Evolutionary conservation across 1,140 invertebrate genomes (phyloP), one percentile per base, ranked within the genome.

Genomic region (Drosophila nigromelanica): DNA sequence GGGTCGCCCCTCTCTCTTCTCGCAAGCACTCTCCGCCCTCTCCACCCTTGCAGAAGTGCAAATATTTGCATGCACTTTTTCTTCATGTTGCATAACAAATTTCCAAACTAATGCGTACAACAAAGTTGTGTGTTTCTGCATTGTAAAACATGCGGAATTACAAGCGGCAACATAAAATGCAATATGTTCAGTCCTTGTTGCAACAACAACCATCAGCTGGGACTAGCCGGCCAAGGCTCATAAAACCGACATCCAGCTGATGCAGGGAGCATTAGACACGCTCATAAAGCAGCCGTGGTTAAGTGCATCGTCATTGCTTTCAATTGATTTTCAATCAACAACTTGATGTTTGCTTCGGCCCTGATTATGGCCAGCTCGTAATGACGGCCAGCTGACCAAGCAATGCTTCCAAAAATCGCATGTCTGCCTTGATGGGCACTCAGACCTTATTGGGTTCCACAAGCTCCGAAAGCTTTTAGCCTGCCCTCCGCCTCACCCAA

Each of bases 261-360:
- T 4, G 37, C 40, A 33, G 33, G 12, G 43, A 47, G 69, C 80
- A 82, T 82, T 82, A 72, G 80, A 64, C 42, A 79, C 76, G 80
- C 56, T 76, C 80, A 68, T 76, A 72, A 79, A 63, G 58, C 47
- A 27, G 37, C 15, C 33, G 18, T 27, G 48, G 10, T 66, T 80
- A 52, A 71, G 58, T 81, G 78, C 76, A 69, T 69, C 67, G 60
- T 66, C 54, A 76, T 73, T 75, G 75, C 78, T 48, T 72, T 63
- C 67, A 67, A 86, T 81, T 86, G 81, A 86, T 81, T 86, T 86
- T 87, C 81, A 86, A 86, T 86, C 81, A 85, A 52, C 63, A 54
- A 33, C 45, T 60, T 35, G 42, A 48, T 56, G 60, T 42, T 48
- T n/a, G 51, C 71, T 43, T 33, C 52, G 77, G 64, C 69, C 80